phyloP scores from a whole-genome alignment of 2,797 vertebrate species.

The Ptychadena robeensis region DNA sequence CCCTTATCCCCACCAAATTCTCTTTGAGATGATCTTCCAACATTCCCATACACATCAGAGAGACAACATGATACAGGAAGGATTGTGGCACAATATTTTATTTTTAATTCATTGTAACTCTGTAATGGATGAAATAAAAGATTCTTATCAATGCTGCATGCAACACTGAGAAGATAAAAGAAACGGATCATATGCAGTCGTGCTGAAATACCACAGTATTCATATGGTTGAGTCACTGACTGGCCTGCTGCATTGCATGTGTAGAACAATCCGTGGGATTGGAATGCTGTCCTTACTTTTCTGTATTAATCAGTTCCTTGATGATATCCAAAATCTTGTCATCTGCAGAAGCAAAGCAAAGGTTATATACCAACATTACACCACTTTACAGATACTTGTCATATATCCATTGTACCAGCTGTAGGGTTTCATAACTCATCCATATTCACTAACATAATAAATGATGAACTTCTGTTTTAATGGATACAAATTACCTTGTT shows the following conservation, averaged over 20 bases:
- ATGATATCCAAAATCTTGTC: conserved; percentile 90
- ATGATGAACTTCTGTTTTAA: too few relatives aligned
- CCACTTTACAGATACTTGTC: not conserved
- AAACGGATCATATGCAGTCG: not conserved
- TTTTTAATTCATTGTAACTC: conserved; percentile 24
- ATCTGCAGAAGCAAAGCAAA: conserved; percentile 74
- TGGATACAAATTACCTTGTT: too few relatives aligned
- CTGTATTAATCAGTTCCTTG: conserved; percentile 88
- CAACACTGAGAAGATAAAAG: conserved; percentile 37
- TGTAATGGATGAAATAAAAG: conserved; percentile 16
- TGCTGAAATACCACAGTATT: conserved; percentile 46
- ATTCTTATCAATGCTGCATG: conserved; percentile 39
- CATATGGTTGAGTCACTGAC: not conserved
- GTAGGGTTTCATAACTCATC: too few relatives aligned
- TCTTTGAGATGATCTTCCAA: too few relatives aligned
- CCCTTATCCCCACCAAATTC: too few relatives aligned
- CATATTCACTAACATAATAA: too few relatives aligned
- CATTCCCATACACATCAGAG: not conserved
- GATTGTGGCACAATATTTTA: conserved; percentile 40
- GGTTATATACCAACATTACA: not conserved
- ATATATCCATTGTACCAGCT: not conserved
- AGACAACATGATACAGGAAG: too few relatives aligned
- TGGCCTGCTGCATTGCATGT: not conserved
- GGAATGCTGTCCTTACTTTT: conserved; percentile 63
- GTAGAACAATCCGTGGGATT: conserved; percentile 48